Evolutionary conservation across 2,888 invertebrate species (phyloP).

Genomic region (Xestoiulus laeticollis): DNA sequence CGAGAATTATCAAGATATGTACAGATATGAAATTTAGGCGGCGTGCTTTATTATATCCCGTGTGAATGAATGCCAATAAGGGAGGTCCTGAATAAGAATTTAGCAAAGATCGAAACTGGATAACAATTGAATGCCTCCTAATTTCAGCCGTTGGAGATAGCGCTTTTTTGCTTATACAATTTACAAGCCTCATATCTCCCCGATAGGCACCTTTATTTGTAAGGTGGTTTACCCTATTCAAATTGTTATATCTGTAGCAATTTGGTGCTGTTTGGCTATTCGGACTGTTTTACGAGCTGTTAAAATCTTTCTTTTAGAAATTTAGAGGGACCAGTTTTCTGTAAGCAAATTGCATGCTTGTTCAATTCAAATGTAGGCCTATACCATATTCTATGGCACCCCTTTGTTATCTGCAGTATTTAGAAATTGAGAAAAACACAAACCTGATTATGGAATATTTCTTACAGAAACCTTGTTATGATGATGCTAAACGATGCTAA

Average conservation of each 20-base stretch:
- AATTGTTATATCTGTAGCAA: background rate
- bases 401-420: no score
- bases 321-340: no score
- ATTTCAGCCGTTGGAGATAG: background rate
- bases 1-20: constrained; percentile 18
- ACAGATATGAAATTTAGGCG: constrained; percentile 4
- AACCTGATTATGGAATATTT: no score
- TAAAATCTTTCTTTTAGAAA: no score
- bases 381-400: no score
- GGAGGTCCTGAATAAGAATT: constrained; percentile 34
- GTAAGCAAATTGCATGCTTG: no score
- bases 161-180: background rate
- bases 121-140: constrained; percentile 34
- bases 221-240: background rate
- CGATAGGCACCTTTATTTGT: background rate
- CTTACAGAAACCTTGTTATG: no score
- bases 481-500: no score
- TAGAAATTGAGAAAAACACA: no score
- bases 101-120: background rate
- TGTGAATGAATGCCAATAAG: constrained; percentile 1
- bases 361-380: no score
- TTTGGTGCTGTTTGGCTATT: background rate
- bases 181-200: background rate
- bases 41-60: constrained; percentile 33
- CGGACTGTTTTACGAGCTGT: background rate